A percentile compares a stretch with the other conserved stretches of the same genome.
Conservation (phyloP, 2,113 vertebrate species). For the Sander lucioperca region DNA sequence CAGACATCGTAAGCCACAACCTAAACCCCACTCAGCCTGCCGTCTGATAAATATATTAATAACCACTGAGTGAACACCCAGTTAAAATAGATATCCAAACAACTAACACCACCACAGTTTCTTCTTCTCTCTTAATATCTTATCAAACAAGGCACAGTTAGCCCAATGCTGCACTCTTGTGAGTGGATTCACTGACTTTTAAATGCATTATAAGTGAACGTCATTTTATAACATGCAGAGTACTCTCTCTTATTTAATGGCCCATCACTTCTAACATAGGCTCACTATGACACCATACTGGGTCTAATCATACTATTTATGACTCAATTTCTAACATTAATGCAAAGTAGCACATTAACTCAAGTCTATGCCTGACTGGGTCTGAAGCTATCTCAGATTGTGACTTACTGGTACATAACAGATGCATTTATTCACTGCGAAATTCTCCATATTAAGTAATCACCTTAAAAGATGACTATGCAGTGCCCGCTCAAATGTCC, state of each 20-base stretch:
- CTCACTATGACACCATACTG: not conserved
- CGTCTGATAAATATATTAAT: not conserved
- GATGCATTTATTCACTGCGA: not conserved
- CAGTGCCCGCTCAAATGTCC: too few relatives aligned
- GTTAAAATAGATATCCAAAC: not conserved
- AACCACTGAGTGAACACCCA: not conserved
- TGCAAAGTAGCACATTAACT: not conserved
- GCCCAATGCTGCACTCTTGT: not conserved
- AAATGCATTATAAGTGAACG: not conserved
- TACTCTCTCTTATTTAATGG: conserved; percentile 3
- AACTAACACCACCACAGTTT: not conserved
- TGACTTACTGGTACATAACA: not conserved
- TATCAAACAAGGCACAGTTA: not conserved
- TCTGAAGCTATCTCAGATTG: not conserved
- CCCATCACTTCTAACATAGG: conserved; percentile 1
- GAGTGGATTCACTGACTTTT: not conserved
- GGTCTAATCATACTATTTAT: conserved; percentile 14
- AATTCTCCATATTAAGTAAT: not conserved
- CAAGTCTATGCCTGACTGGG: not conserved
- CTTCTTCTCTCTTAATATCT: not conserved
- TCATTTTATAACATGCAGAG: conserved; percentile 1
- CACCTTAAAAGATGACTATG: too few relatives aligned
- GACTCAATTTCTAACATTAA: not conserved
- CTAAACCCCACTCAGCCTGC: not conserved
- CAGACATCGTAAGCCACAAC: not conserved